A percentile compares a stretch with the other conserved stretches of the same genome.
Conservation (phyloP, 2,888 invertebrate genomes). For the Eupelmus urozonus region DNA sequence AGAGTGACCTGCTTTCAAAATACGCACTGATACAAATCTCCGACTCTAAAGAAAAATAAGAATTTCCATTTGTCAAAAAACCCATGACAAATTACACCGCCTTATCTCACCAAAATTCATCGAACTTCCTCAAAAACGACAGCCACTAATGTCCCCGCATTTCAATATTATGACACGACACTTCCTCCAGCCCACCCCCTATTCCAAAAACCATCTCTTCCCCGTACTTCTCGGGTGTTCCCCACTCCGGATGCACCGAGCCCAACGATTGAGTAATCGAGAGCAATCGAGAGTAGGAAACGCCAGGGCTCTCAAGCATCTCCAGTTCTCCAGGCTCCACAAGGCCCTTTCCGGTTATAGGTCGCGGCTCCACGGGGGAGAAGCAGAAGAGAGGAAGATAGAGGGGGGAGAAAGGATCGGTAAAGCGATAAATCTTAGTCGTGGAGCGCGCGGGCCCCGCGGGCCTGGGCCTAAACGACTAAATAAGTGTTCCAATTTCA, state of each 20-base stretch:
- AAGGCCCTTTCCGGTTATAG: not conserved
- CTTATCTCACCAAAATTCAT: too few relatives aligned
- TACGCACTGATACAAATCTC: not conserved
- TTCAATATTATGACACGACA: slow-evolving; percentile 38
- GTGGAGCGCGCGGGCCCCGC: not conserved
- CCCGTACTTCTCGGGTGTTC: too few relatives aligned
- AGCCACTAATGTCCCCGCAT: not conserved
- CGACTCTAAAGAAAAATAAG: too few relatives aligned
- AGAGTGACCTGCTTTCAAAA: too few relatives aligned
- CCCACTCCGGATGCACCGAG: not conserved
- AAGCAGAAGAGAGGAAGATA: too few relatives aligned
- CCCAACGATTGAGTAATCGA: slow-evolving; percentile 43
- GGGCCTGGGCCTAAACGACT: slow-evolving; percentile 59
- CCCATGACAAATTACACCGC: too few relatives aligned
- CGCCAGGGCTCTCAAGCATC: not conserved
- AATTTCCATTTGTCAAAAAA: too few relatives aligned
- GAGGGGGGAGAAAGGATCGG: not conserved
- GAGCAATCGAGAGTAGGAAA: not conserved
- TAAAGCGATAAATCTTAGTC: slow-evolving; percentile 40
- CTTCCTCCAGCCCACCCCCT: slow-evolving; percentile 8
- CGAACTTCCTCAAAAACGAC: too few relatives aligned
- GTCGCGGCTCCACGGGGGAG: not conserved
- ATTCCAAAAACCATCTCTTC: slow-evolving; percentile 42
- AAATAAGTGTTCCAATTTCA: slow-evolving; percentile 77
- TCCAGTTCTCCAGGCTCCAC: not conserved